Evolutionary conservation across 2,888 invertebrate species (phyloP).

Genomic region (Macrophya annulata): DNA sequence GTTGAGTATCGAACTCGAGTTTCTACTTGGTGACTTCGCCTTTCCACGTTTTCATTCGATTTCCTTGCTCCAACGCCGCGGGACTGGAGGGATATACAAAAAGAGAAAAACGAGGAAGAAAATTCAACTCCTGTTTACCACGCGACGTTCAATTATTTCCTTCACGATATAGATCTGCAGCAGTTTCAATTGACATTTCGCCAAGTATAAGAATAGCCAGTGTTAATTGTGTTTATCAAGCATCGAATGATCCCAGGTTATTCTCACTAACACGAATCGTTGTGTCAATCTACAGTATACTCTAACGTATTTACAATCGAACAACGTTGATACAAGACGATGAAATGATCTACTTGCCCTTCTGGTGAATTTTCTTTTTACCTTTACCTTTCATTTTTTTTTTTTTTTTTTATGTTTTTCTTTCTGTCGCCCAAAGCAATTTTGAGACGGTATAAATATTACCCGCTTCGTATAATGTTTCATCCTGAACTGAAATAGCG

Average conservation of each 20-base stretch:
- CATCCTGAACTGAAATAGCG: conserved; percentile 14
- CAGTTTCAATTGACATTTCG: conserved; percentile 28
- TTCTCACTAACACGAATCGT: background rate
- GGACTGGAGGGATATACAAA: background rate
- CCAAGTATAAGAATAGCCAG: background rate
- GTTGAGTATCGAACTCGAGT: conserved; percentile 55
- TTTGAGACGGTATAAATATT: background rate
- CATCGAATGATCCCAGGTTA: background rate
- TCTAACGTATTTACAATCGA: background rate
- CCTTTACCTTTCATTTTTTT: background rate
- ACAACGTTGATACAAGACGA: background rate
- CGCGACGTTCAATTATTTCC: conserved; percentile 45
- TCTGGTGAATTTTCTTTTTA: background rate
- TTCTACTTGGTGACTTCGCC: conserved; percentile 53
- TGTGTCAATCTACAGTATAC: too few relatives aligned
- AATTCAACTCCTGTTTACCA: conserved; percentile 49
- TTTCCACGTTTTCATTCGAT: conserved; percentile 51
- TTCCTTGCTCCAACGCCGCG: conserved; percentile 21
- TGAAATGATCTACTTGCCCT: background rate
- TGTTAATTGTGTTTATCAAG: background rate
- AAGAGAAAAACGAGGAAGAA: conserved; percentile 35
- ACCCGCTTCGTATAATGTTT: background rate
- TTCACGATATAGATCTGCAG: background rate
- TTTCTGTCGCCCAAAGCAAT: background rate
- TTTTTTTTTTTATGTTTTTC: background rate